phyloP scores from a whole-genome alignment of 2,113 vertebrate genomes.

The Oenanthe oenanthe region DNA sequence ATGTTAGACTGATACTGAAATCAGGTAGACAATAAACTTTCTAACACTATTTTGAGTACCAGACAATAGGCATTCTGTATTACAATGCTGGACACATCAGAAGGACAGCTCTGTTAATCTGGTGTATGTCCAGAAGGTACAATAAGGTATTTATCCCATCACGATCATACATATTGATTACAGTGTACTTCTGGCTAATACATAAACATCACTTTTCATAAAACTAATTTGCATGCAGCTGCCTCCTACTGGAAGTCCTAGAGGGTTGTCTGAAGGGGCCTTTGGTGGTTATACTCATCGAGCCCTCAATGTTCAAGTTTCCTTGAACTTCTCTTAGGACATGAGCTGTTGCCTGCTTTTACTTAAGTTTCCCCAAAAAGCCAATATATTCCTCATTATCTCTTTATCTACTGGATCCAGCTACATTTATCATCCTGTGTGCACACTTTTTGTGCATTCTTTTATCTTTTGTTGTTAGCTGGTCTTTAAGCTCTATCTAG shows the following conservation, averaged over 20 bases:
- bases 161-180: neutral
- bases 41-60: neutral
- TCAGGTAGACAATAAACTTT: neutral
- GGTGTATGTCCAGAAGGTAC: neutral
- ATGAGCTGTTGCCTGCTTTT: neutral
- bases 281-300: neutral
- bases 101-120: neutral
- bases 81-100: neutral
- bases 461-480: neutral
- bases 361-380: neutral
- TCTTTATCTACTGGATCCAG: neutral
- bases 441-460: neutral
- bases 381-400: neutral
- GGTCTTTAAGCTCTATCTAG: neutral
- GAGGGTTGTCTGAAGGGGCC: neutral
- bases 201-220: neutral
- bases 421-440: neutral
- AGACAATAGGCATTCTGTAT: neutral
- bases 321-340: neutral
- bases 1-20: neutral
- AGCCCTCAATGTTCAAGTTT: neutral
- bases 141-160: neutral
- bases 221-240: neutral
- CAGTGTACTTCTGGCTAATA: neutral
- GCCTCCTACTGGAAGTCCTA: neutral